Evolutionary conservation across 53 echinoderm and acorn worm genomes (phyloP).

Genomic region (Zoroaster sp.): DNA sequence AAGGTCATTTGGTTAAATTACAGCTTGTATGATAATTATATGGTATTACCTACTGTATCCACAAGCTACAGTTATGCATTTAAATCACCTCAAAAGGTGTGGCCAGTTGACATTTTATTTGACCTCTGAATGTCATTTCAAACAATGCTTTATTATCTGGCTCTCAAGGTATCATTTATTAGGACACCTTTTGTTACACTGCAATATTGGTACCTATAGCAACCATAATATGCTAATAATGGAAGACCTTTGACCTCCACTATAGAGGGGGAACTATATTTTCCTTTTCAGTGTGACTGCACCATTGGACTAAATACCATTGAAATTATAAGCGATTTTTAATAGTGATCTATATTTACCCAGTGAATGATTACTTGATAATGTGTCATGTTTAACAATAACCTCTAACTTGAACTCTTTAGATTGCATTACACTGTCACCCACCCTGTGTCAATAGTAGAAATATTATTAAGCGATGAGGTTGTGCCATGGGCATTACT

Average conservation of each 20-base stretch:
- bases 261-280: not conserved
- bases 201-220: not conserved
- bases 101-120: not conserved
- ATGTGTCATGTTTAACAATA: not conserved
- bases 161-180: no score
- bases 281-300: not conserved
- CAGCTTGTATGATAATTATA: no score
- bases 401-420: not conserved
- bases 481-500: not conserved
- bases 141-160: no score
- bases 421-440: not conserved
- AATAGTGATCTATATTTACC: not conserved
- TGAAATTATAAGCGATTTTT: not conserved
- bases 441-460: not conserved
- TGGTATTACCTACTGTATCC: no score
- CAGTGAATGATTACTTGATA: not conserved
- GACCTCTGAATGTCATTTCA: not conserved
- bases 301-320: no score
- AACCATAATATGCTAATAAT: conserved; percentile 1
- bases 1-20: no score
- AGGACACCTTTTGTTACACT: not conserved
- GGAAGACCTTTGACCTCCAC: conserved; percentile 4
- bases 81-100: no score
- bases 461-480: not conserved
- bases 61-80: no score